These are phyloP conservation scores for Aphaenogaster rudis DNA, from an alignment of 1,140 invertebrate genomes.

Conservation along the genomic window DNA sequence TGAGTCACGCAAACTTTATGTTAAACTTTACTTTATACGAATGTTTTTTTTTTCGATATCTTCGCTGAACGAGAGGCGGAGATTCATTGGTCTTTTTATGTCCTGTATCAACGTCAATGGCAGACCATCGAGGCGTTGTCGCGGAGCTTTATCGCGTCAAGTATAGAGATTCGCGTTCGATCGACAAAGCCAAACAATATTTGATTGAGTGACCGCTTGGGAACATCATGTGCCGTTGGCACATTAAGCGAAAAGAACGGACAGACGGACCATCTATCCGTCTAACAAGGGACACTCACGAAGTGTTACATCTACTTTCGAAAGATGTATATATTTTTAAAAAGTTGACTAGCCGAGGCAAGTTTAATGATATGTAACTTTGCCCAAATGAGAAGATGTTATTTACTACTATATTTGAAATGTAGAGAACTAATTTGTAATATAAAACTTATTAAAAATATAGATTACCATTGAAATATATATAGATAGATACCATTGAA, in stretches of 20 bases:
- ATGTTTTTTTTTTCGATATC: not conserved
- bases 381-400: too few species aligned
- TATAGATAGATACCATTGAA: too few species aligned
- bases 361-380: too few species aligned
- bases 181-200: constrained; percentile 2
- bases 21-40: not conserved
- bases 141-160: not conserved
- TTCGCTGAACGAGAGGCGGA: not conserved
- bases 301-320: too few species aligned
- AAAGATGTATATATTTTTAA: too few species aligned
- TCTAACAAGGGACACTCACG: too few species aligned
- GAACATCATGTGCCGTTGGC: not conserved
- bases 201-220: not conserved
- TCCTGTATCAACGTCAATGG: not conserved
- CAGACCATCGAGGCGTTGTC: not conserved
- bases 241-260: not conserved
- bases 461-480: too few species aligned
- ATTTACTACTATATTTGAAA: too few species aligned
- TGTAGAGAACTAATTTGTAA: too few species aligned
- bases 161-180: not conserved
- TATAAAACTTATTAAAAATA: too few species aligned
- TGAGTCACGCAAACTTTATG: not conserved
- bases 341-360: too few species aligned
- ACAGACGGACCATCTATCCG: not conserved
- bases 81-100: constrained; percentile 8